Percentiles rank a stretch among this genome's conserved stretches.
These are phyloP conservation scores for Erebia ligea DNA, from an alignment of 2,888 invertebrate genomes.

Conservation along the genomic window DNA sequence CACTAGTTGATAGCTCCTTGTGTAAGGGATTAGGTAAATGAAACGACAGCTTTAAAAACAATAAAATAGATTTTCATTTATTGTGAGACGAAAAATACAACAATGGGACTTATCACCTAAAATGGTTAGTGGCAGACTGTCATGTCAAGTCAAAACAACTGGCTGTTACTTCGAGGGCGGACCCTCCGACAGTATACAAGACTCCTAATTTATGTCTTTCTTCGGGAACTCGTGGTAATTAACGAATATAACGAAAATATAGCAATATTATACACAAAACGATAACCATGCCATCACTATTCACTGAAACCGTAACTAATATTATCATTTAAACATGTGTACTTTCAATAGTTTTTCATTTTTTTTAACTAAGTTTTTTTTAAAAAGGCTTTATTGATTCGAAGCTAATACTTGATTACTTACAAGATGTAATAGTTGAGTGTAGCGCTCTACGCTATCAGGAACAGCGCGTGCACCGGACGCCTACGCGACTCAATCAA, in stretches of 20 bases:
- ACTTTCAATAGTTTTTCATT: conserved; percentile 72
- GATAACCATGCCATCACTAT: conserved; percentile 71
- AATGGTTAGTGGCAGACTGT: conserved; percentile 83
- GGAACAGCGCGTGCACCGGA: conserved; percentile 40
- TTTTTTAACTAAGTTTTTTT: conserved; percentile 75
- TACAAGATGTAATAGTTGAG: conserved; percentile 81
- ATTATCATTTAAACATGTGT: conserved; percentile 76
- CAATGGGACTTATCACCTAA: conserved; percentile 83
- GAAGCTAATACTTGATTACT: conserved; percentile 83
- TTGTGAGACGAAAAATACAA: conserved; percentile 84
- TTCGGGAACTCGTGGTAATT: conserved; percentile 76
- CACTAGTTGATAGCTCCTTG: neutral
- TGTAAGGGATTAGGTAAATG: conserved; percentile 51
- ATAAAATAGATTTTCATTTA: conserved; percentile 84
- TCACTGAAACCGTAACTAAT: conserved; percentile 79
- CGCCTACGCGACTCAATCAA: conserved; percentile 56
- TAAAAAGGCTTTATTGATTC: conserved; percentile 82
- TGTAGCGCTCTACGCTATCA: conserved; percentile 50
- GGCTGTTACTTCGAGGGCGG: conserved; percentile 56
- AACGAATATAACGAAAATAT: conserved; percentile 79
- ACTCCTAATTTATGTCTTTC: conserved; percentile 82
- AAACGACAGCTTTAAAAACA: conserved; percentile 80
- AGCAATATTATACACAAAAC: conserved; percentile 75
- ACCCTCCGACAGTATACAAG: conserved; percentile 48
- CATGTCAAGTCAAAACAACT: conserved; percentile 72